phyloP scores from a whole-genome alignment of 1,140 invertebrate genomes.

The Hermatobates lingyangjiaoensis region DNA sequence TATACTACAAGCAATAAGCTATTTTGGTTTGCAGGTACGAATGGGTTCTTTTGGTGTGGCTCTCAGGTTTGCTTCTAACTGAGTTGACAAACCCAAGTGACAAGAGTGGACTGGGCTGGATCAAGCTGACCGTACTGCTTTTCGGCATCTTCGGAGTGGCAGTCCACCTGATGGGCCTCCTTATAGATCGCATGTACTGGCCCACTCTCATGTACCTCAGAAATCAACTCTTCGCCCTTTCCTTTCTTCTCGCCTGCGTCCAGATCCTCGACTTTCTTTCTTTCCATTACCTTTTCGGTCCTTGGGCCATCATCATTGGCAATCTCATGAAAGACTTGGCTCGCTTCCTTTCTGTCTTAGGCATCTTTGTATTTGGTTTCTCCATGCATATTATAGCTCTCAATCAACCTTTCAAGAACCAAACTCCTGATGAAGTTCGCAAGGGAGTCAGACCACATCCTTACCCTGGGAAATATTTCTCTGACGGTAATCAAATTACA shows the following conservation, averaged over 20 bases:
- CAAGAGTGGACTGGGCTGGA: conserved; percentile 82
- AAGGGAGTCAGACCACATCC: conserved; percentile 26
- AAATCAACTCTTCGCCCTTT: conserved; percentile 90
- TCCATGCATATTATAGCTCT: conserved; percentile 91
- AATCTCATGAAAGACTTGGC: conserved; percentile 82
- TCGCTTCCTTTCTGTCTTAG: conserved; percentile 85
- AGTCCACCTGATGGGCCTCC: conserved; percentile 62
- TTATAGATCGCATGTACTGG: conserved; percentile 46
- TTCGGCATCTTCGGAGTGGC: conserved; percentile 82
- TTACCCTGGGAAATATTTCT: conserved; percentile 31
- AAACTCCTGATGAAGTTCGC: conserved; percentile 30
- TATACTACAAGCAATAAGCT: neutral
- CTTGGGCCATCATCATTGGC: conserved; percentile 87
- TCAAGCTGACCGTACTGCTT: conserved; percentile 77
- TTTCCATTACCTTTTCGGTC: conserved; percentile 96
- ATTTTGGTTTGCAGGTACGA: conserved; percentile 67
- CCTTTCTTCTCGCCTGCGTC: conserved; percentile 85
- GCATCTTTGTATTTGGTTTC: conserved; percentile 96
- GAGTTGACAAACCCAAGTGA: conserved; percentile 93
- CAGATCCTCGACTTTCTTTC: conserved; percentile 92
- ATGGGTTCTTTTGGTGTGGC: conserved; percentile 86
- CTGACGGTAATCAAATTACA: too few species aligned
- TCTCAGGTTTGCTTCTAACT: conserved; percentile 84
- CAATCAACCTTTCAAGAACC: conserved; percentile 75
- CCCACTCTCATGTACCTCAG: conserved; percentile 73